These are phyloP conservation scores for Lasioglossum leucozonium DNA, from an alignment of 2,888 invertebrate genomes.

Conservation along the genomic window DNA sequence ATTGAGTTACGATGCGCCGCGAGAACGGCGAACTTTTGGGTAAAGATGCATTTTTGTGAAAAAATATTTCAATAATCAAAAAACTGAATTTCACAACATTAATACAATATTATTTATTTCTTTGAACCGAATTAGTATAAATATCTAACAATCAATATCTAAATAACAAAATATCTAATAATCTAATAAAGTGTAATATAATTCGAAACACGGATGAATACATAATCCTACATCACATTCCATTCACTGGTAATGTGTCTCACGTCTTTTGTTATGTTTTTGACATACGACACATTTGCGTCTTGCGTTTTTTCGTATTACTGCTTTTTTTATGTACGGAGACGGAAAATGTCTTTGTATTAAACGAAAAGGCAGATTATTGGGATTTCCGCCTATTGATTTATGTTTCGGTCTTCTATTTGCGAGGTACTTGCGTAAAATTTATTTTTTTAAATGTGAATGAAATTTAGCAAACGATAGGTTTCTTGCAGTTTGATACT, in stretches of 20 bases:
- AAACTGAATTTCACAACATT: neutral
- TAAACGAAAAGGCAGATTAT: neutral
- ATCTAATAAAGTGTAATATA: conserved; percentile 21
- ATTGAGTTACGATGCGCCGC: neutral
- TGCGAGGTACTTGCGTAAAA: conserved; percentile 11
- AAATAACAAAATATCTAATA: conserved; percentile 13
- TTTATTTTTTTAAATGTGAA: neutral
- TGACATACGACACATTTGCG: conserved; percentile 29
- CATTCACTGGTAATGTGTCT: conserved; percentile 35
- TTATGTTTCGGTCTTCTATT: neutral
- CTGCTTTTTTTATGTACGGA: neutral
- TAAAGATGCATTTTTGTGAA: too few relatives aligned
- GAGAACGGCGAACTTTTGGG: neutral
- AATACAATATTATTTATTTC: neutral
- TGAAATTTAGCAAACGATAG: neutral
- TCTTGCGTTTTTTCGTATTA: conserved; percentile 19
- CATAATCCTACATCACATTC: conserved; percentile 46
- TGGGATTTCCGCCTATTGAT: neutral
- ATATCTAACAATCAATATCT: neutral
- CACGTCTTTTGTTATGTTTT: conserved; percentile 32
- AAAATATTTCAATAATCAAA: too few relatives aligned
- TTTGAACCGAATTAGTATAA: neutral
- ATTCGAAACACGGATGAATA: conserved; percentile 19
- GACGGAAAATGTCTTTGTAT: conserved; percentile 17
- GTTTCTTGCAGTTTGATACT: neutral